Base-by-base conservation (phyloP, 2,797 vertebrate genomes). In the Molossus alvarezi region DNA sequence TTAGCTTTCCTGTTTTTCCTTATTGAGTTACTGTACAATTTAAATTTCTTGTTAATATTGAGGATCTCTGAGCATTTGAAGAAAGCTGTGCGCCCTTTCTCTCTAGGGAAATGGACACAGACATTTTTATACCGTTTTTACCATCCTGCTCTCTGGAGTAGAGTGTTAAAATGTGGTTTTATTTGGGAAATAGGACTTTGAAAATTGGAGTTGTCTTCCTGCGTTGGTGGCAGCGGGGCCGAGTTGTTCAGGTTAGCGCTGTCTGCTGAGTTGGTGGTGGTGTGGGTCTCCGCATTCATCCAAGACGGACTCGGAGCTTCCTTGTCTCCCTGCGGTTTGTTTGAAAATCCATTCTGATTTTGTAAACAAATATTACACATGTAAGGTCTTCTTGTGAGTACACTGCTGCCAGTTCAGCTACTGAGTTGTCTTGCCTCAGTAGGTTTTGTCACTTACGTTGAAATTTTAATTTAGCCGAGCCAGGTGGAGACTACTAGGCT, bases 391-490 rank as follows among this genome's bases (percentile, higher is more conserved):
- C 20, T 45, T 67, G 75, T 93, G 91, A 94, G 55, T 85, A 55
- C 57, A 62, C 0, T 55, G 33, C 82, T 71, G 88, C 91, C 94
- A 64, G 13, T 84, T 94, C 64, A 84, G 80, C 79, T 91, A 21
- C 94, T 62, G 76, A 94, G 41, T 91, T 94, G 91, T 93, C 75
- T 96, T 95, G 91, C 90, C 72, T 92, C 71, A 67, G 76, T 92
- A 67, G 82, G 29, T 96, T 96, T 97, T 96, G 95, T 93, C 86
- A 92, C 76, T 82, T 89, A 45, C 21, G 53, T 77, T 95, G 86
- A 91, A 89, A 91, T 95, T 94, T 97, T 96, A 90, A 94, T 96
- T 96, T 91, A 97, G 62, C 88, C 25, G 91, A 88, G 62, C 53
- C 67, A 91, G 48, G 95, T 95, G 48, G 71, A 80, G 96, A 93